These are phyloP conservation scores for Thumatha senex DNA, from an alignment of 2,888 invertebrate genomes.

Conservation along the genomic window DNA sequence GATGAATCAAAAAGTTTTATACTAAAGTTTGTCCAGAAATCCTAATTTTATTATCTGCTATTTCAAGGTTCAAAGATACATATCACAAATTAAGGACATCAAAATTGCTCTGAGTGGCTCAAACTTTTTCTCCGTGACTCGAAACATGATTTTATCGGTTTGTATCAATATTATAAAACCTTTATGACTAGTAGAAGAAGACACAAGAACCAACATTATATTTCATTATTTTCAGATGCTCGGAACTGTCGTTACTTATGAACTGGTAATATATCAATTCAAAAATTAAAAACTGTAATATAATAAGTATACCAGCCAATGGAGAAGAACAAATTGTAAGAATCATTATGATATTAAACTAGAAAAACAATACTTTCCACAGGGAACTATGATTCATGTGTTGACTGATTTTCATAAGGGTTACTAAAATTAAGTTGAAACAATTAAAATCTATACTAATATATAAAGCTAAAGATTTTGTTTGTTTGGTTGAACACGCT, in stretches of 20 bases:
- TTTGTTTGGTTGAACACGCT: too few species aligned
- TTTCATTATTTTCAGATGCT: neutral
- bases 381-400: too few species aligned
- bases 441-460: too few species aligned
- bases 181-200: neutral
- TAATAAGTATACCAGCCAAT: too few species aligned
- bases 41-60: neutral
- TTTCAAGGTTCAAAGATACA: slow-evolving; percentile 82
- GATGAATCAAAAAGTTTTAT: too few species aligned
- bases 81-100: slow-evolving; percentile 83
- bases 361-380: too few species aligned
- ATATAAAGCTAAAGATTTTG: too few species aligned
- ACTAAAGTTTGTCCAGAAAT: neutral
- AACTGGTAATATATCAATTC: neutral
- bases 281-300: neutral
- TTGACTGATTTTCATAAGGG: too few species aligned
- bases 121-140: slow-evolving; percentile 83
- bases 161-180: slow-evolving; percentile 22
- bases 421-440: too few species aligned
- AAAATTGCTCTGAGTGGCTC: slow-evolving; percentile 85
- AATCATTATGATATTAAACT: too few species aligned
- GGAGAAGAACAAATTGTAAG: too few species aligned
- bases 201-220: neutral
- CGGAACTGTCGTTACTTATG: neutral
- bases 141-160: slow-evolving; percentile 82